phyloP scores from a whole-genome alignment of 2,113 vertebrate species.

The Alethe castanea region DNA sequence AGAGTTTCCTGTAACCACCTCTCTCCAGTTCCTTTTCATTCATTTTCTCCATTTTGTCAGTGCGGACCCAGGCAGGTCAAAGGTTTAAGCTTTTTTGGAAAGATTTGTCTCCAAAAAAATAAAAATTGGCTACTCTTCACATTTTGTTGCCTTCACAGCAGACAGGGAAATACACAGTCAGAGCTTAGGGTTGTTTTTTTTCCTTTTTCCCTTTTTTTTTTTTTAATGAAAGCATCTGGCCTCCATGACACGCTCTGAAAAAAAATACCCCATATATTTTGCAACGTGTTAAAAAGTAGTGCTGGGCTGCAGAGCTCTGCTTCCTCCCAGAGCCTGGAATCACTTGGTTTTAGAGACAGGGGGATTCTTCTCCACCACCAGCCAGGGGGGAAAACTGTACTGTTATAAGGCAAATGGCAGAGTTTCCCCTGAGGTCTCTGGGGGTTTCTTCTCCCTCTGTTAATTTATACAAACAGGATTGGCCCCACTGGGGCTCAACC shows the following conservation, averaged over 20 bases:
- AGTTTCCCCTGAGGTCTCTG: not conserved
- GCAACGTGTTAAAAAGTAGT: slow-evolving; percentile 11
- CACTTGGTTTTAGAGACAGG: not conserved
- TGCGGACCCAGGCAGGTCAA: slow-evolving; percentile 13
- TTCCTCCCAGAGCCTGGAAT: not conserved
- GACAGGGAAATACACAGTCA: slow-evolving; percentile 32
- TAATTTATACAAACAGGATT: not conserved
- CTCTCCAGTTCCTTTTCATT: not conserved
- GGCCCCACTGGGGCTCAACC: not conserved
- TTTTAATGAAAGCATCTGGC: slow-evolving; percentile 44
- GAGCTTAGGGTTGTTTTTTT: not conserved
- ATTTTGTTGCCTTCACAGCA: slow-evolving; percentile 58
- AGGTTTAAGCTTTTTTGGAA: slow-evolving; percentile 30
- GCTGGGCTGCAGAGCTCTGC: not conserved
- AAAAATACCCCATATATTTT: slow-evolving; percentile 20
- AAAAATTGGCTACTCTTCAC: not conserved
- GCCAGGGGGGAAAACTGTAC: not conserved
- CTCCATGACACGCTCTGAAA: not conserved
- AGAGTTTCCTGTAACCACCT: slow-evolving; percentile 14
- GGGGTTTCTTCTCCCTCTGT: not conserved
- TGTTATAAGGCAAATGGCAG: not conserved
- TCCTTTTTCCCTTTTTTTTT: not conserved
- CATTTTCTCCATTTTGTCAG: slow-evolving; percentile 42
- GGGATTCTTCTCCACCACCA: not conserved
- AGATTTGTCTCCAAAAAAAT: slow-evolving; percentile 12